Conservation (phyloP, 2,888 invertebrate genomes). For the Drosophila robusta region DNA sequence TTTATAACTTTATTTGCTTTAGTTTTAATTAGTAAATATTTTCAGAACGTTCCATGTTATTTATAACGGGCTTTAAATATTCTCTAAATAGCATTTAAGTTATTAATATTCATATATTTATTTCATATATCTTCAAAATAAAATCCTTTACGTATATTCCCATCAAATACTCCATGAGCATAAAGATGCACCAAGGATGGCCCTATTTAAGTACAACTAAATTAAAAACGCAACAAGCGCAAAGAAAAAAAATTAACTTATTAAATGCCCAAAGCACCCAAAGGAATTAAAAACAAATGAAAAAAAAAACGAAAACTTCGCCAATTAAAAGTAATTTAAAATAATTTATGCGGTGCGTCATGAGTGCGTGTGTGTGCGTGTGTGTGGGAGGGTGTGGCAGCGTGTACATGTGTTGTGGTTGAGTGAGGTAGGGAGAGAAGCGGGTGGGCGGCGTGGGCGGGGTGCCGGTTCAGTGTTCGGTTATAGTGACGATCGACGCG, state of each 20-base stretch:
- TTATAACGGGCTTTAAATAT: no score
- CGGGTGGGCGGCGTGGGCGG: background rate
- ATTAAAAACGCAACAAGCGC: slow-evolving; percentile 1
- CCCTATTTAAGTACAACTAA: slow-evolving; percentile 2
- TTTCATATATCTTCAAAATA: no score
- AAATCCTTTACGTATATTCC: no score
- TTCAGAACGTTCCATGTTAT: no score
- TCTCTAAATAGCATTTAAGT: no score
- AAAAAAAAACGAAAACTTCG: slow-evolving; percentile 53
- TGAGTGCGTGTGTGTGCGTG: slow-evolving; percentile 20
- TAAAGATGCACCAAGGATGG: background rate
- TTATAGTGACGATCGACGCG: slow-evolving; percentile 50
- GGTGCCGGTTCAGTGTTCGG: slow-evolving; percentile 5
- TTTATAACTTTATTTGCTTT: no score
- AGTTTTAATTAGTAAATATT: no score
- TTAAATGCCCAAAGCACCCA: slow-evolving; percentile 44
- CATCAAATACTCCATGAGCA: no score
- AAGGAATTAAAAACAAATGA: slow-evolving; percentile 12
- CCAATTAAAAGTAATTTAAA: slow-evolving; percentile 80
- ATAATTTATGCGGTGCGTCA: slow-evolving; percentile 78
- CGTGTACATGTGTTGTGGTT: slow-evolving; percentile 37
- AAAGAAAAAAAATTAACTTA: slow-evolving; percentile 47
- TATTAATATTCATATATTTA: no score
- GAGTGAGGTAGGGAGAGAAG: background rate
- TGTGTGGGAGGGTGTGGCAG: slow-evolving; percentile 41